phyloP scores from a whole-genome alignment of 2,888 invertebrate species.

The Hofmannophila pseudospretella region DNA sequence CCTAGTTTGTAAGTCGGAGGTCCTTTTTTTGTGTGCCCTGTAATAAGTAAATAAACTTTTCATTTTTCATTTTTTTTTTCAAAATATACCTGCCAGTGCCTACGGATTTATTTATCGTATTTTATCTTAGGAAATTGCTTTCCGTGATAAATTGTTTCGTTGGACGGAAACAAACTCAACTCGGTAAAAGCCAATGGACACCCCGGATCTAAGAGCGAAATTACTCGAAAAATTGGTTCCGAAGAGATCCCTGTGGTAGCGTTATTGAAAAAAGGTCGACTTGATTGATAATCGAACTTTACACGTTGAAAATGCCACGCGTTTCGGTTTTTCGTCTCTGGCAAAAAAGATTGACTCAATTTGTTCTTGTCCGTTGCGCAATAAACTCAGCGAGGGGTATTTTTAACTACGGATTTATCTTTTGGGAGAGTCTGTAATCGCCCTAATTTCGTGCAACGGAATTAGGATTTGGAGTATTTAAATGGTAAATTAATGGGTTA shows the following conservation, averaged over 20 bases:
- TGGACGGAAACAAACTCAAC: slow-evolving; percentile 31
- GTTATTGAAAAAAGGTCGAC: slow-evolving; percentile 73
- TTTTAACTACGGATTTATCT: slow-evolving; percentile 70
- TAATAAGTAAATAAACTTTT: too few relatives aligned
- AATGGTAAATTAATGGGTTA: slow-evolving; percentile 43
- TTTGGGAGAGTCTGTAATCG: slow-evolving; percentile 54
- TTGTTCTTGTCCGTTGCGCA: slow-evolving; percentile 73
- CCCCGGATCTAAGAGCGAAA: slow-evolving; percentile 51
- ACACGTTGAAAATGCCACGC: slow-evolving; percentile 64
- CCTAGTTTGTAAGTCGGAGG: too few relatives aligned
- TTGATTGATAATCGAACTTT: slow-evolving; percentile 74
- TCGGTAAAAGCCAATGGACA: slow-evolving; percentile 40
- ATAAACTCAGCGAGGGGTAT: slow-evolving; percentile 64
- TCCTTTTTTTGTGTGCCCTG: too few relatives aligned
- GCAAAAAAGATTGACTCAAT: slow-evolving; percentile 74
- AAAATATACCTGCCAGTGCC: background rate
- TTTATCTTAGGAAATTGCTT: slow-evolving; percentile 15
- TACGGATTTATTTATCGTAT: slow-evolving; percentile 2
- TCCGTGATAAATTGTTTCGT: slow-evolving; percentile 39
- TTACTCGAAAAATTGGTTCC: slow-evolving; percentile 64
- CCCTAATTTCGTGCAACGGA: slow-evolving; percentile 51
- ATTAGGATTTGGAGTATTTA: slow-evolving; percentile 46
- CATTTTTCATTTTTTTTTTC: background rate
- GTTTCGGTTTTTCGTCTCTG: slow-evolving; percentile 66
- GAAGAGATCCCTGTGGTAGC: slow-evolving; percentile 55